Base-by-base conservation (phyloP, 2,113 vertebrate species). In the Hymenochirus boettgeri region DNA sequence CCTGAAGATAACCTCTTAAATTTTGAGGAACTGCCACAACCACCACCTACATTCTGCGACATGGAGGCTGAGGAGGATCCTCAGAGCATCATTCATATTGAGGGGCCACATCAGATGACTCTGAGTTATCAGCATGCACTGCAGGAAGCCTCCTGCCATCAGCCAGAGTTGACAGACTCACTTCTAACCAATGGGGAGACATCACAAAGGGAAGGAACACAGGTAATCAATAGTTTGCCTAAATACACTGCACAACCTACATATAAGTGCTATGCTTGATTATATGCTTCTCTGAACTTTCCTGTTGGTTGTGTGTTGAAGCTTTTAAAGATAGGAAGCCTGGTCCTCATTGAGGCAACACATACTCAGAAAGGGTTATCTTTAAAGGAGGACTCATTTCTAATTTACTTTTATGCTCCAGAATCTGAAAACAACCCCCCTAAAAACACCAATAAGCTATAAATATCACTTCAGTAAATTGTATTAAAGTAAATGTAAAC, bases 171-270 rank as follows among this genome's bases (percentile, higher is more conserved):
- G 39, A 73, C 74, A 7, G 79, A 88, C 64, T 64, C 85, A 33
- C 65, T 57, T 57, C 89, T 96, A 80, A 96, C 94, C 82, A 97
- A 96, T 4, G 95, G 95, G 62, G 94, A 96, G 76, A 86, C 88
- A 50, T 82, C 89, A 76, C 90, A 92, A 73, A 97, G 95, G 72
- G 93, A 97, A 42, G 89, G 90, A 57, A 92, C 92, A 13, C 93
- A 93, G 77, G 93, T 96, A 8, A 76, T 75, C 17, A 46, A 69
- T 21, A 75, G 11, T 48, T 18, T 48, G 13, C 8, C 46, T 22
- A 15, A 15, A 48, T 18, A 23, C 19, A 13, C 18, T 22, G 18
- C 9, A 21, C 9, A 13, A 7, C 6, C 6, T 42, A 17, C 17
- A 31, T 6, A 31, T 31, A 31, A 6, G 29, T 31, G 5, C 29